Base-by-base conservation (phyloP, 2,797 vertebrate genomes). In the Crypturellus tataupa region DNA sequence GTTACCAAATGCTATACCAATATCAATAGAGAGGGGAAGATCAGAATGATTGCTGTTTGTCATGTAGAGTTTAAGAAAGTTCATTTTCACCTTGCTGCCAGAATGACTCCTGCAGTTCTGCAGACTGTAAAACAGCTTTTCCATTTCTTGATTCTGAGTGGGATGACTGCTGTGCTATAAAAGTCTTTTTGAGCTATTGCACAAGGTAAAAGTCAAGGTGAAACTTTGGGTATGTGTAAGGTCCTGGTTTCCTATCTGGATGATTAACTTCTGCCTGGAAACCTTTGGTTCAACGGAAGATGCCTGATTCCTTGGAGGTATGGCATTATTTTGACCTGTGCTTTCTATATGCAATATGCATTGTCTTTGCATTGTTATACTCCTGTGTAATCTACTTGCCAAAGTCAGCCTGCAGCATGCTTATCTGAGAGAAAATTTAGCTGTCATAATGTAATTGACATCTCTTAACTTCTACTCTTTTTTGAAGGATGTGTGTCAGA, bases 81-180 rank as follows among this genome's bases (percentile, higher is more conserved):
- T 89, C 53, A 12, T 78, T 81, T 96, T 79, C 31, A 70, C 49
- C 67, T 89, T 89, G 29, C 79, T 93, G 68, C 53, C 64, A 31
- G 71, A 92, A 18, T 27, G 78, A n/a, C n/a, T 94, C 59, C 60
- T 49, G 56, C 44, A 56, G 9, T 75, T 90, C 69, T 67, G 0
- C 33, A 21, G 4, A 11, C n/a, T 87, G 70, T 76, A 2, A 75
- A 62, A 67, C 65, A 72, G 65, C 55, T 71, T 91, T 88, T 75
- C 75, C 42, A 70, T 47, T 76, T 78, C 65, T 39, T 72, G 55
- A n/a, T 62, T 87, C 23, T 1, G 4, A 87, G 53, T 62, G 68
- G 65, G 40, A 71, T 87, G 80, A 62, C 18, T 49, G 35, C 44
- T 51, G 6, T 17, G 7, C 42, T 60, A 42, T 69, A 64, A 62